These are phyloP conservation scores for Fragum fragum DNA, from an alignment of 2,888 invertebrate species.

Conservation along the genomic window DNA sequence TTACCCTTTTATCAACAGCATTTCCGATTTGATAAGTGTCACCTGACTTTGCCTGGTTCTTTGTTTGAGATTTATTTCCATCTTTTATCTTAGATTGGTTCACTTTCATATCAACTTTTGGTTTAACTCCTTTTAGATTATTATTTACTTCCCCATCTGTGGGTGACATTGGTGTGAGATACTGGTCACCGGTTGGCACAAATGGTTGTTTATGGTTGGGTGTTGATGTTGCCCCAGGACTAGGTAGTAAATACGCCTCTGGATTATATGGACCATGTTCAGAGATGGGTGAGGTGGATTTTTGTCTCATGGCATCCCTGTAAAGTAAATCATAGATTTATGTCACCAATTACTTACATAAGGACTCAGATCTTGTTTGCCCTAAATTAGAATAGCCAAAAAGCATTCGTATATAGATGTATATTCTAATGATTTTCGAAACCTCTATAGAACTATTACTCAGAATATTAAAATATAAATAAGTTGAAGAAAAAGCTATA, in stretches of 20 bases:
- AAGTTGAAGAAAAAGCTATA: no score
- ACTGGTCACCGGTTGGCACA: conserved; percentile 38
- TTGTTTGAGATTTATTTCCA: not conserved
- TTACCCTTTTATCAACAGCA: not conserved
- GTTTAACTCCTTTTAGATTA: conserved; percentile 29
- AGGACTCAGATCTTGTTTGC: no score
- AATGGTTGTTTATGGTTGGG: conserved; percentile 37
- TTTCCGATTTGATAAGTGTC: not conserved
- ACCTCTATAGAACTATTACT: no score
- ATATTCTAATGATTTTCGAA: not conserved
- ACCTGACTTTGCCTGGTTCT: not conserved
- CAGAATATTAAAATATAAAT: no score
- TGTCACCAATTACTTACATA: no score
- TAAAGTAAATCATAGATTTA: not conserved
- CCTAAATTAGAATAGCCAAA: no score
- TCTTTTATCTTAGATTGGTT: not conserved
- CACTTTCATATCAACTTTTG: conserved; percentile 1
- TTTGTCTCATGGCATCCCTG: conserved; percentile 64
- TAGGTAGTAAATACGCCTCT: conserved; percentile 52
- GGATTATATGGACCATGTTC: conserved; percentile 46
- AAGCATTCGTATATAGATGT: not conserved
- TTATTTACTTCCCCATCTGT: conserved; percentile 22
- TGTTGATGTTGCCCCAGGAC: conserved; percentile 49
- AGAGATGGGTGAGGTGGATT: conserved; percentile 52
- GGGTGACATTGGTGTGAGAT: conserved; percentile 59